Evolutionary conservation across 2,113 vertebrate species (phyloP).

Genomic region (Psilopogon haemacephalus): DNA sequence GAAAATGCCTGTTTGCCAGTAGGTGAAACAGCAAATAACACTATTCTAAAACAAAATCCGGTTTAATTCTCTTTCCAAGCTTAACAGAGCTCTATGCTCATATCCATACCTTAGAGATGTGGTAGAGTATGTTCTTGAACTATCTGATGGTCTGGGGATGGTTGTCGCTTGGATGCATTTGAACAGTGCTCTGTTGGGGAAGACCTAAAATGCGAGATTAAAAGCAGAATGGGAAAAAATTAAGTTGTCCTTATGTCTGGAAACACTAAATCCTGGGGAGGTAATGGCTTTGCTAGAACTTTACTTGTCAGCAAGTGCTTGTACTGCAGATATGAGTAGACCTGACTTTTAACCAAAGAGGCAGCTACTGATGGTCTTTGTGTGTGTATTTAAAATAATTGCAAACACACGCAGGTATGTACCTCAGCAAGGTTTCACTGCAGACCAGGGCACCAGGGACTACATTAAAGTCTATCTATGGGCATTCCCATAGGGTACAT

Average conservation of each 20-base stretch:
- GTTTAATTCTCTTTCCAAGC: not conserved
- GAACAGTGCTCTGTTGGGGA: not conserved
- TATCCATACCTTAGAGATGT: not conserved
- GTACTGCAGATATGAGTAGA: constrained; percentile 3
- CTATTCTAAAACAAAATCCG: not conserved
- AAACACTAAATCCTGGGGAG: not conserved
- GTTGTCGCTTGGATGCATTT: not conserved
- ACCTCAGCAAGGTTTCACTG: not conserved
- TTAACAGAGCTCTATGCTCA: not conserved
- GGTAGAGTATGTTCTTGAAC: not conserved
- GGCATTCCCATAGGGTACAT: not conserved
- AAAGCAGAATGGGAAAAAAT: not conserved
- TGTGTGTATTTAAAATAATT: not conserved
- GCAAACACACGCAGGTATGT: fast-evolving
- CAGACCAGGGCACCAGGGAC: not conserved
- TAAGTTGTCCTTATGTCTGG: not conserved
- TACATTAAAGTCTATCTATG: not conserved
- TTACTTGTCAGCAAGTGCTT: not conserved
- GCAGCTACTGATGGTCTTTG: constrained; percentile 49
- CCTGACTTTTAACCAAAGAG: constrained; percentile 59
- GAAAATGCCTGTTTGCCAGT: not conserved
- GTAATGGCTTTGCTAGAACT: not conserved
- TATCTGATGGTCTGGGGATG: not conserved
- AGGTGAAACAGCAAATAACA: not conserved
- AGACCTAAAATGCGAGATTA: not conserved